Evolutionary conservation across 2,797 vertebrate species (phyloP).

Genomic region (Staurois parvus): DNA sequence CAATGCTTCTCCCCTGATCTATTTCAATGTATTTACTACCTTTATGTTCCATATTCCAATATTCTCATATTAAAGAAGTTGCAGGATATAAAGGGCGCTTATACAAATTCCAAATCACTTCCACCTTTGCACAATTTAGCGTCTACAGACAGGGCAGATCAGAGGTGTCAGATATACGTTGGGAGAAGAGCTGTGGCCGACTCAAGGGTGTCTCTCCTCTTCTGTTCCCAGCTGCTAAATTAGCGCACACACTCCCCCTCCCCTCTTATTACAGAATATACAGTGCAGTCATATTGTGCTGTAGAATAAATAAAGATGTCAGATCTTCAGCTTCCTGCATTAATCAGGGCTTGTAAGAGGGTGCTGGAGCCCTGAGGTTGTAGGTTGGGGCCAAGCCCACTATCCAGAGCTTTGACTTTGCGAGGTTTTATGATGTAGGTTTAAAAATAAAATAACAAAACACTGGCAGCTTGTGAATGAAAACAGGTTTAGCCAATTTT

Average conservation of each 20-base stretch:
- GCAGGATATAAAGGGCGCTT: background rate
- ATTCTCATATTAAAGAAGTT: background rate
- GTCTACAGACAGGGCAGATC: background rate
- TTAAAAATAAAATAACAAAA: constrained; percentile 51
- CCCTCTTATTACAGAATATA: background rate
- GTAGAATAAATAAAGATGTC: constrained; percentile 43
- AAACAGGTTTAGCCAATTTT: constrained; percentile 51
- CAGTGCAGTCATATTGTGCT: constrained; percentile 13
- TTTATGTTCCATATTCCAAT: background rate
- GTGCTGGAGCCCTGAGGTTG: constrained; percentile 23
- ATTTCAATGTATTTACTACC: background rate
- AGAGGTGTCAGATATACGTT: background rate
- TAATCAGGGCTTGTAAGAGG: constrained; percentile 14
- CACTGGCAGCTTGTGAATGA: constrained; percentile 57
- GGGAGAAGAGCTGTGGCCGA: background rate
- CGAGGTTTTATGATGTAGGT: constrained; percentile 37
- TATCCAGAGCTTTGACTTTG: constrained; percentile 23
- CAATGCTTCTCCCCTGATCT: background rate
- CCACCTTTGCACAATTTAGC: too few relatives aligned
- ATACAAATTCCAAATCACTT: too few relatives aligned
- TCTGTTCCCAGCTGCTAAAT: background rate
- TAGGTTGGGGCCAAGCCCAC: constrained; percentile 45
- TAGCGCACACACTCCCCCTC: background rate
- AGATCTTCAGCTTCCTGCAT: constrained; percentile 42
- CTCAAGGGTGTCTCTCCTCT: background rate